These are phyloP conservation scores for Oreortyx pictus DNA, from an alignment of 2,797 vertebrate genomes.

Conservation along the genomic window DNA sequence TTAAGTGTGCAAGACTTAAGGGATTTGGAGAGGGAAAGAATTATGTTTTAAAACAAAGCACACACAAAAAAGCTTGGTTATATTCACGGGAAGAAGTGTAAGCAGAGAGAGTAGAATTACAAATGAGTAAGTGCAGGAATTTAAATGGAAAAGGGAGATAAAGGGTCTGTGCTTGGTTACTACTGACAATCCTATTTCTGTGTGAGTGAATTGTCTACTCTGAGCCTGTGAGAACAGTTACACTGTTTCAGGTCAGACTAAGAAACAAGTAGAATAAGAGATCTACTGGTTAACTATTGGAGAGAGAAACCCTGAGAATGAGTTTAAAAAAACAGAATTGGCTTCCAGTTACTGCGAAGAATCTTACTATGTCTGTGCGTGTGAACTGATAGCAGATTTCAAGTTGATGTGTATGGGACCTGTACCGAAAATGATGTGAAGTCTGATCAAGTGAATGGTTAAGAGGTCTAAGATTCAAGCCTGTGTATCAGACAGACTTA, in stretches of 20 bases:
- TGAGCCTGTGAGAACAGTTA: background rate
- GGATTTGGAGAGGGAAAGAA: background rate
- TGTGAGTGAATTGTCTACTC: background rate
- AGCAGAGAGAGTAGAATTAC: background rate
- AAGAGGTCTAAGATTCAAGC: background rate
- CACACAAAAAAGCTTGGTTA: background rate
- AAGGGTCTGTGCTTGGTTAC: background rate
- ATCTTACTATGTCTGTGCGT: accelerated
- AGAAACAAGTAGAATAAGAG: background rate
- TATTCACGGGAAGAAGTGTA: background rate
- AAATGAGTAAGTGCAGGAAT: background rate
- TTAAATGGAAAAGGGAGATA: background rate
- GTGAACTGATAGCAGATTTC: background rate
- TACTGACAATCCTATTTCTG: background rate
- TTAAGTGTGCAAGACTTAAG: background rate
- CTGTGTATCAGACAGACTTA: background rate
- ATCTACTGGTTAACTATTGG: background rate
- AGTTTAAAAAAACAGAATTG: background rate
- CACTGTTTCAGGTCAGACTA: background rate
- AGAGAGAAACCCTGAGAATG: background rate
- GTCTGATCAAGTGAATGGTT: background rate
- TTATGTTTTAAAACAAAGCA: background rate
- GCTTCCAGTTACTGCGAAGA: background rate
- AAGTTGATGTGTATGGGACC: background rate
- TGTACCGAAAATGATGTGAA: background rate